Evolutionary conservation across 2,113 vertebrate species (phyloP), one percentile per base, ranked within the genome.

Genomic region (Antigone vipio): DNA sequence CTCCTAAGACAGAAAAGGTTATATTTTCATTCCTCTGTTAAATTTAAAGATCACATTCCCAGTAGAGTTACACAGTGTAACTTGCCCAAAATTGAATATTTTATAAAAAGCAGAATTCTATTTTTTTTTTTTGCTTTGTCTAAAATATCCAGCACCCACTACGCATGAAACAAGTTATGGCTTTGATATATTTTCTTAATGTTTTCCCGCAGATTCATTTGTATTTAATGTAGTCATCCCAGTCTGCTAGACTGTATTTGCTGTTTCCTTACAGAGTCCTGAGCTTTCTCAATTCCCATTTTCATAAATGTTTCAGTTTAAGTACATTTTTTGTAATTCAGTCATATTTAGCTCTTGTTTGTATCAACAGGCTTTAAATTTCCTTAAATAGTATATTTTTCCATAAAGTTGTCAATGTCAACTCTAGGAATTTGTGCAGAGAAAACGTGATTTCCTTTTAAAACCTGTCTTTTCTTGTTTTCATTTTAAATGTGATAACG

Each of bases 291-390:
- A 13, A 15, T 72, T 75, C 52, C 44, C 45, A 5, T 52, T 91
- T 74, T 87, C 60, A 85, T 93, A 81, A 93, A 86, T 68, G 23
- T 81, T 95, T 92, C 56, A 24, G 16, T 92, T 95, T 64, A 81
- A 91, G 56, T 72, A 50, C 38, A 81, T 89, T 6, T 35, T 78
- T 86, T 93, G 85, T 58, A 74, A 52, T 81, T 84, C 64, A 59
- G 12, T 56, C 26, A 11, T 63, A 55, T 78, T 84, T 77, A 74
- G 20, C n/a, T 84, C 74, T 71, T 38, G 5, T 87, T 89, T 85
- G 73, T 53, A n/a, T 74, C 64, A 95, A 27, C 60, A 74, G 47
- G 9, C 40, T 68, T 90, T 67, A 32, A 13, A 38, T 66, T 74
- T 77, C 42, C 38, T 62, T 83, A 42, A 62, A 34, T 29, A 58